Evolutionary conservation across 1,140 invertebrate species (phyloP).

Genomic region (Danaus melanippus): DNA sequence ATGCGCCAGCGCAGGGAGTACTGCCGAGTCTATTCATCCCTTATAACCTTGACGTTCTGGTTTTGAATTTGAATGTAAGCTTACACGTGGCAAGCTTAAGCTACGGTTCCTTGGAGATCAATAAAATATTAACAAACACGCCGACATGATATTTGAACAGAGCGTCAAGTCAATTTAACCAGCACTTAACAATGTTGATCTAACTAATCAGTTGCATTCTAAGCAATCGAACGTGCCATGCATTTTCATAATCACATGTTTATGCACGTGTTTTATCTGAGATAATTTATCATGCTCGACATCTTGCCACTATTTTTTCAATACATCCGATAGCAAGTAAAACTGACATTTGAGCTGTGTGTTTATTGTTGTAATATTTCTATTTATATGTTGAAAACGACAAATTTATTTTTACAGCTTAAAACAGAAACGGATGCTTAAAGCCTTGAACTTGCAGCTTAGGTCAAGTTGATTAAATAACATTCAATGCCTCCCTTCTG

Average conservation of each 20-base stretch:
- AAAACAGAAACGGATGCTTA: conserved; percentile 26
- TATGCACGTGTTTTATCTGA: conserved; percentile 10
- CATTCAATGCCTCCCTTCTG: conserved; percentile 52
- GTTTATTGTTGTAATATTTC: no score
- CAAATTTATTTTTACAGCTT: no score
- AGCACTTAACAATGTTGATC: neutral
- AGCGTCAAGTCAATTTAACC: no score
- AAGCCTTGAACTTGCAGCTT: conserved; percentile 56
- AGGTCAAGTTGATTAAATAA: conserved; percentile 47
- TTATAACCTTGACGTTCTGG: conserved; percentile 46
- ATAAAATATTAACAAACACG: conserved; percentile 3
- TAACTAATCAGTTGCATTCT: conserved; percentile 11
- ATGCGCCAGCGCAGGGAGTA: conserved; percentile 26
- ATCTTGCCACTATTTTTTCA: no score
- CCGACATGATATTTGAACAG: no score
- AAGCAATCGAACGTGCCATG: conserved; percentile 8
- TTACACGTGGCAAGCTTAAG: conserved; percentile 58
- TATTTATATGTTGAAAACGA: no score
- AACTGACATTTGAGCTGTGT: no score
- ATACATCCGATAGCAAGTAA: no score
- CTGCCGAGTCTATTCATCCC: conserved; percentile 36
- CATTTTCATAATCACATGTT: conserved; percentile 17
- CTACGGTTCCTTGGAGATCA: conserved; percentile 16
- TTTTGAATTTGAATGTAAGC: conserved; percentile 21
- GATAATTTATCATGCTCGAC: neutral